These are phyloP conservation scores for Mesopsocus fuscifrons DNA, from an alignment of 2,888 invertebrate species.

Conservation along the genomic window DNA sequence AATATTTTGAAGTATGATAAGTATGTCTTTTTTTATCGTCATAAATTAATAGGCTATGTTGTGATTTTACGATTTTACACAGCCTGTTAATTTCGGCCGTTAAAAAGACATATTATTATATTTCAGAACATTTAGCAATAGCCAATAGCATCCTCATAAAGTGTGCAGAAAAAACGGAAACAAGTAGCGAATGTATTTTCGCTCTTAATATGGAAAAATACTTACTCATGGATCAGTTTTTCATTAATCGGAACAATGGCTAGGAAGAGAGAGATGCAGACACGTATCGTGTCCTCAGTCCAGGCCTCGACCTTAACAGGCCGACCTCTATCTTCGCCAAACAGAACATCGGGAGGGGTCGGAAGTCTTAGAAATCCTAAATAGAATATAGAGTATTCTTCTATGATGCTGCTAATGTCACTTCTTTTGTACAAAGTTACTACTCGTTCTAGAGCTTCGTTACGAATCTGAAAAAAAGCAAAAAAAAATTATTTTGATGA, in stretches of 20 bases:
- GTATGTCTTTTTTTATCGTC: too few species aligned
- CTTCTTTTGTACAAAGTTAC: constrained; percentile 51
- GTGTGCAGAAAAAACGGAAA: constrained; percentile 5
- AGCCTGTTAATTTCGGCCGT: too few species aligned
- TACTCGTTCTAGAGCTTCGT: constrained; percentile 46
- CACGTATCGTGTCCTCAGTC: constrained; percentile 74
- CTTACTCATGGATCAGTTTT: constrained; percentile 43
- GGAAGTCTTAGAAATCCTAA: constrained; percentile 37
- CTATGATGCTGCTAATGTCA: constrained; percentile 49
- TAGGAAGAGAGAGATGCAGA: constrained; percentile 70
- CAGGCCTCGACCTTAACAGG: constrained; percentile 37
- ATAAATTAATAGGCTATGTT: too few species aligned
- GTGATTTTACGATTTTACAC: too few species aligned
- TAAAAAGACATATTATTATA: too few species aligned
- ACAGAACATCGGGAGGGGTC: constrained; percentile 53
- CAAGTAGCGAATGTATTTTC: too few species aligned
- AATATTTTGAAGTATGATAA: too few species aligned
- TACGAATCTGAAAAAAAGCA: constrained; percentile 42
- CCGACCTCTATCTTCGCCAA: constrained; percentile 41
- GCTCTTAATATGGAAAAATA: constrained; percentile 13
- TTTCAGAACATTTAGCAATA: too few species aligned
- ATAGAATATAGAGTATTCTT: constrained; percentile 53
- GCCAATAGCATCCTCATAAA: too few species aligned
- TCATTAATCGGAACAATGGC: constrained; percentile 70
- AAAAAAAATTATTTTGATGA: too few species aligned